Percentiles rank a stretch among this genome's conserved stretches.
These are phyloP conservation scores for Globodera ellingtonae DNA, from an alignment of 1,140 invertebrate genomes.

Conservation along the genomic window DNA sequence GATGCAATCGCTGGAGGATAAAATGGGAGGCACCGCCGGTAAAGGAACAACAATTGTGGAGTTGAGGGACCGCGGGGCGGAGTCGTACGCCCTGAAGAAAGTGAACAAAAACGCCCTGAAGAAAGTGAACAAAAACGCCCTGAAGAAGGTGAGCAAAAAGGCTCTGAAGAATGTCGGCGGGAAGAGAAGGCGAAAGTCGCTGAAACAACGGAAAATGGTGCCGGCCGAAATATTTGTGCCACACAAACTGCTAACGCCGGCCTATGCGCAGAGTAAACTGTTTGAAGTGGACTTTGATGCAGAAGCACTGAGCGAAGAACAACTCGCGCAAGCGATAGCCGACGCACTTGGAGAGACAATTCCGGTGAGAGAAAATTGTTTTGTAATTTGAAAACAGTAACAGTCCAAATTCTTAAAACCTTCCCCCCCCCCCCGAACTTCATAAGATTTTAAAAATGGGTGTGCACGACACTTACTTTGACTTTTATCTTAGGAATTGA, in stretches of 20 bases:
- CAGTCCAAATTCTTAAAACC: too few relatives aligned
- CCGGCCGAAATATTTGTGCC: slow-evolving; percentile 28
- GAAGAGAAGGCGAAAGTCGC: background rate
- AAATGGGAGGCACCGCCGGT: slow-evolving; percentile 7
- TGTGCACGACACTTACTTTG: too few relatives aligned
- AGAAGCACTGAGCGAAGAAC: slow-evolving; percentile 24
- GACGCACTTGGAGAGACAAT: slow-evolving; percentile 37
- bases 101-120: slow-evolving; percentile 6
- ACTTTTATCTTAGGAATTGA: slow-evolving; percentile 31
- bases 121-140: background rate
- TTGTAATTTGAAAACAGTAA: too few relatives aligned
- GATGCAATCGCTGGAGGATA: slow-evolving; percentile 48
- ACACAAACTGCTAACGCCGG: slow-evolving; percentile 17
- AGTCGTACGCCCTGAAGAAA: slow-evolving; percentile 33
- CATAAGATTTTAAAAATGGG: too few relatives aligned
- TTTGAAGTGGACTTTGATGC: slow-evolving; percentile 14
- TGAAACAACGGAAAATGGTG: background rate
- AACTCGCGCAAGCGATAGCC: slow-evolving; percentile 18
- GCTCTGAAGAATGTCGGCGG: slow-evolving; percentile 18
- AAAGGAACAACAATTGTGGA: slow-evolving; percentile 26
- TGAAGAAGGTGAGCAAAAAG: background rate
- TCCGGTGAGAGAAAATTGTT: slow-evolving; percentile 33
- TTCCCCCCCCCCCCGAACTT: too few relatives aligned
- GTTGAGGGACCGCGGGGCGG: slow-evolving; percentile 30
- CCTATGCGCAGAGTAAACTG: slow-evolving; percentile 24